phyloP scores from a whole-genome alignment of 2,113 vertebrate genomes.

The Mugil cephalus region DNA sequence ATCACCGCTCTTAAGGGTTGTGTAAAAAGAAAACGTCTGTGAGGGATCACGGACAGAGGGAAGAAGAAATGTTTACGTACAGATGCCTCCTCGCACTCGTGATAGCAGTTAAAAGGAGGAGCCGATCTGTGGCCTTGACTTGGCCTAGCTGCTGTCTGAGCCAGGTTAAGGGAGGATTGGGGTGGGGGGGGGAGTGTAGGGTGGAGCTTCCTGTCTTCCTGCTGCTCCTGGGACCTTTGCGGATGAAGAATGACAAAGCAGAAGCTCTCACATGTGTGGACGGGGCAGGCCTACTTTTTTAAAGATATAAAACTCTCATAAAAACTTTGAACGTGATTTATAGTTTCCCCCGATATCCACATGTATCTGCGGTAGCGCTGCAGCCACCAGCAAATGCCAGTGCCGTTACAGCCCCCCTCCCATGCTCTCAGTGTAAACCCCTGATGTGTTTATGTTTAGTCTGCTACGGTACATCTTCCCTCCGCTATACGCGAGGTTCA shows the following conservation, averaged over 20 bases:
- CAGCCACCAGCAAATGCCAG: slow-evolving; percentile 36
- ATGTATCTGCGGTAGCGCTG: slow-evolving; percentile 37
- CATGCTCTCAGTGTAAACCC: slow-evolving; percentile 57
- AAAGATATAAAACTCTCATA: too few relatives aligned
- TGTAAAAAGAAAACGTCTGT: slow-evolving; percentile 12
- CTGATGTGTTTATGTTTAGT: slow-evolving; percentile 64
- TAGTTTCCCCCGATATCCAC: too few relatives aligned
- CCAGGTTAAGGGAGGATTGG: slow-evolving; percentile 43
- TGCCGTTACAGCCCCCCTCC: slow-evolving; percentile 16
- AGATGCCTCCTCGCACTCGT: slow-evolving; percentile 15
- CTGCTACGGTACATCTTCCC: slow-evolving; percentile 53
- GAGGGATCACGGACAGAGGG: not conserved
- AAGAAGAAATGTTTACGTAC: slow-evolving; percentile 13
- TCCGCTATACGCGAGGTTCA: slow-evolving; percentile 16
- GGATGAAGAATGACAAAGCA: slow-evolving; percentile 56
- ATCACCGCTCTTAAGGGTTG: slow-evolving; percentile 4
- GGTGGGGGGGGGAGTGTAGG: slow-evolving; percentile 22
- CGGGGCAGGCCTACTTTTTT: too few relatives aligned
- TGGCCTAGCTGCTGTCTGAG: slow-evolving; percentile 33
- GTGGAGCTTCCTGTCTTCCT: slow-evolving; percentile 68
- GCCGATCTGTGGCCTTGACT: slow-evolving; percentile 54
- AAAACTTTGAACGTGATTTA: too few relatives aligned
- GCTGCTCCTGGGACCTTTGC: slow-evolving; percentile 47
- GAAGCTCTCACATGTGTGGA: slow-evolving; percentile 5
- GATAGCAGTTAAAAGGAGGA: slow-evolving; percentile 20